Conservation (phyloP, 2,797 vertebrate species). For the Vespertilio murinus region DNA sequence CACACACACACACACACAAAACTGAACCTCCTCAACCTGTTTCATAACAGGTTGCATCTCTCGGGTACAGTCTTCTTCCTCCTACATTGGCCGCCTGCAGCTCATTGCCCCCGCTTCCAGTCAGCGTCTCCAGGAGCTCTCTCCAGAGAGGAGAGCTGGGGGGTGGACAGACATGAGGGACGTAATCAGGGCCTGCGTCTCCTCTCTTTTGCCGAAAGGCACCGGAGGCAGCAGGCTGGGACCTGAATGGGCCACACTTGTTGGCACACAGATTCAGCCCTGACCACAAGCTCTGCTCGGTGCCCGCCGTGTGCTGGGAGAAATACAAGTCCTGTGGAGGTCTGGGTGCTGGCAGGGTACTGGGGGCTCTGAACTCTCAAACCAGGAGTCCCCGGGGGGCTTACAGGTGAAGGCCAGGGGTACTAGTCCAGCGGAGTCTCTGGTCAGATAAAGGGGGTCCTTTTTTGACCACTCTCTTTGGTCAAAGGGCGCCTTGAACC, state of each 20-base stretch:
- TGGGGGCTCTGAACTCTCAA: not conserved
- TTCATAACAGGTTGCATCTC: slow-evolving; percentile 58
- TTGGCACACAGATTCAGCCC: not conserved
- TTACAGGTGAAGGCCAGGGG: not conserved
- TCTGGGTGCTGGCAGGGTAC: not conserved
- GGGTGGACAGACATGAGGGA: not conserved
- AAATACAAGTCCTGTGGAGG: rapidly evolving
- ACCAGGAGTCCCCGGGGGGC: not conserved
- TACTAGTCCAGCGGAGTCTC: not conserved
- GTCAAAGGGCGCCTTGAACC: not conserved
- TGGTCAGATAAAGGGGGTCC: not conserved
- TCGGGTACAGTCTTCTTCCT: slow-evolving; percentile 63
- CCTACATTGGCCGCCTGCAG: slow-evolving; percentile 8
- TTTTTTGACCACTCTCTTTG: not conserved
- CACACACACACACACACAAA: not conserved
- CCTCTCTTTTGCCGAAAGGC: not conserved
- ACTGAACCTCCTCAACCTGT: slow-evolving; percentile 61
- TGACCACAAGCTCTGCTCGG: rapidly evolving
- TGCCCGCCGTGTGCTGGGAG: not conserved
- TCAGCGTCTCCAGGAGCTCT: not conserved
- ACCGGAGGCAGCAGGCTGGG: not conserved
- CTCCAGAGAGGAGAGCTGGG: not conserved
- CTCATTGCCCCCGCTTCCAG: not conserved
- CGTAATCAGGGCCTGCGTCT: not conserved
- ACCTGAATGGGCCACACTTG: not conserved